Evolutionary conservation across 2,888 invertebrate genomes (phyloP).

Genomic region (Koerneria pararmatus): DNA sequence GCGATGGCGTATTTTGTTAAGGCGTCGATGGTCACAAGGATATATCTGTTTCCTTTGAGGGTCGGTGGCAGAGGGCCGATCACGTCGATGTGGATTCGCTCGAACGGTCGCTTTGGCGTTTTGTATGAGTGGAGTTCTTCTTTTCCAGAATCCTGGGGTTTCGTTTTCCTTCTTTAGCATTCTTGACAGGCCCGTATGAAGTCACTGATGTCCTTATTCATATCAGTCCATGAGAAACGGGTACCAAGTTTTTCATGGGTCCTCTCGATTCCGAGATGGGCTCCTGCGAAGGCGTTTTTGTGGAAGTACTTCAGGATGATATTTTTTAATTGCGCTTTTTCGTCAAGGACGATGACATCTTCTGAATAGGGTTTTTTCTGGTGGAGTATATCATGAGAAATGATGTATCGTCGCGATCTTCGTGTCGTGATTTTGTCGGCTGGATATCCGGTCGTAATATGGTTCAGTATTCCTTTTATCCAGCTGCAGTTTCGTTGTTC

Average conservation of each 20-base stretch:
- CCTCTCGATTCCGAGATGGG: conserved; percentile 29
- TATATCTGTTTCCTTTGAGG: conserved; percentile 23
- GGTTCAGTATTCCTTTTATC: background rate
- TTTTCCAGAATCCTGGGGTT: background rate
- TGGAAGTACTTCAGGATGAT: conserved; percentile 25
- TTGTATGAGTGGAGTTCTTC: conserved; percentile 24
- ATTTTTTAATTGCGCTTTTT: background rate
- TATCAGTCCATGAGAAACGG: conserved; percentile 29
- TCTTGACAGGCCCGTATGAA: conserved; percentile 19
- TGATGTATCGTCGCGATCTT: background rate
- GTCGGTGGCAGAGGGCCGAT: conserved; percentile 26
- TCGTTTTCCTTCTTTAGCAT: conserved; percentile 28
- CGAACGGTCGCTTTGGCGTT: conserved; percentile 12
- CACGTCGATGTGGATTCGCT: conserved; percentile 27
- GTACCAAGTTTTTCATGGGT: conserved; percentile 25
- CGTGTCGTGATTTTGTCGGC: background rate
- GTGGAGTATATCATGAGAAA: background rate
- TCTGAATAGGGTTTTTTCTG: background rate
- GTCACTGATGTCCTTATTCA: conserved; percentile 22
- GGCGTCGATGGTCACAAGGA: conserved; percentile 17
- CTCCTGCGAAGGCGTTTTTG: conserved; percentile 26
- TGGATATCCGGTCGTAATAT: background rate
- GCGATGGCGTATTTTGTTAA: conserved; percentile 38
- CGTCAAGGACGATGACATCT: background rate
- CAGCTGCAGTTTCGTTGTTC: background rate